Evolutionary conservation across 2,888 invertebrate species (phyloP), one percentile per base, ranked within the genome.

Genomic region (Apodemia mormo): DNA sequence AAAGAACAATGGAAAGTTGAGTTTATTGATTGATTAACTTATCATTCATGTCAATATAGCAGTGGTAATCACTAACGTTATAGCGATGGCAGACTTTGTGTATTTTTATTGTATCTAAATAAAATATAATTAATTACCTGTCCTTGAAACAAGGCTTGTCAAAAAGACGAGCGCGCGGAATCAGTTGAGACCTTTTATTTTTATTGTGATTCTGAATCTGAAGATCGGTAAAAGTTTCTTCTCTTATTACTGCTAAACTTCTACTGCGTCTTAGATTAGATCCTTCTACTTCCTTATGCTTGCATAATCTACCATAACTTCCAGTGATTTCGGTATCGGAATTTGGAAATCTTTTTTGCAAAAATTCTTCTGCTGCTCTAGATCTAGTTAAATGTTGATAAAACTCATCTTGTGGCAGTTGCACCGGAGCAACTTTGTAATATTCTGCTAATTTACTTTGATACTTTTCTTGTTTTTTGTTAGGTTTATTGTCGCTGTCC

Each of bases 101-200:
- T 22, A 22, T 22, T 22, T 22, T 22, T 22, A 22, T 22, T 22
- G 22, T 22, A 22, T 22, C 22, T 22, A 22, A 22, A 22, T 22
- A 22, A 22, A 22, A 8, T 43, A 9, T 43, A 8, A 43, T 9
- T 12, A 14, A 37, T 91, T 90, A 96, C 96, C 96, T 95, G 90
- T 96, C 96, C 87, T 95, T 95, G 84, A 96, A 95, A 84, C 95
- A 95, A 87, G 95, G 95, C 79, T 96, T 95, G 88, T 96, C 96
- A 80, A 96, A 96, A 75, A 97, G 93, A 83, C 96, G 96, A 68
- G 96, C 96, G 79, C 97, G 94, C 72, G 97, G 97, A 88, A 97
- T 97, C 71, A 97, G 93, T 87, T 97, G 97, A 68, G 96, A 96
- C 79, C 96, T 94, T 81, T 95, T 94, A 80, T 93, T 94, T 79